Evolutionary conservation across 2,113 vertebrate genomes (phyloP).

Genomic region (Petaurus breviceps): DNA sequence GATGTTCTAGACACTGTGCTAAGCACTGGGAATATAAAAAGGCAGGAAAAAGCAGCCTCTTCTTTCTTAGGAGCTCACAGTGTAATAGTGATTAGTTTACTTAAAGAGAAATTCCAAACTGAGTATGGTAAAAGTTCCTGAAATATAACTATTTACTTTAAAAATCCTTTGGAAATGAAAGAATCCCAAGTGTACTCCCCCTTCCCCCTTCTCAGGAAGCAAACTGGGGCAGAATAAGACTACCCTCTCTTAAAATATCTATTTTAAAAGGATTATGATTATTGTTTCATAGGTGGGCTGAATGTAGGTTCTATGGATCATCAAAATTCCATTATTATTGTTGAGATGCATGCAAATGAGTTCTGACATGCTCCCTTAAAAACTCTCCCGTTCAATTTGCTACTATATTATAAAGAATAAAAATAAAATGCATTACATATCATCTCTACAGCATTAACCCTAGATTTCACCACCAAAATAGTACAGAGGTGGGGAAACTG

Average conservation of each 20-base stretch:
- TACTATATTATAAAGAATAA: slow-evolving; percentile 40
- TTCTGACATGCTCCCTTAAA: slow-evolving; percentile 15
- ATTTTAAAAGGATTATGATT: slow-evolving; percentile 41
- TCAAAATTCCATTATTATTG: slow-evolving; percentile 19
- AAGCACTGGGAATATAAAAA: neutral
- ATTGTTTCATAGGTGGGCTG: slow-evolving; percentile 11
- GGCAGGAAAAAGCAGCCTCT: neutral
- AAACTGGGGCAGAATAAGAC: slow-evolving; percentile 36
- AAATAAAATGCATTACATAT: slow-evolving; percentile 18
- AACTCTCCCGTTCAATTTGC: slow-evolving; percentile 31
- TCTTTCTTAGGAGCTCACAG: neutral
- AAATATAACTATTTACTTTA: slow-evolving; percentile 45
- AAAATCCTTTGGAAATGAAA: slow-evolving; percentile 40
- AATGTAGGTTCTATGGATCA: neutral
- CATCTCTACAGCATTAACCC: slow-evolving; percentile 19
- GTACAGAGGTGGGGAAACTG: no score
- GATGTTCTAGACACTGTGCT: neutral
- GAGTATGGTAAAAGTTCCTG: slow-evolving; percentile 2
- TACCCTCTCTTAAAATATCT: neutral
- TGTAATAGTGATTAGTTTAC: neutral
- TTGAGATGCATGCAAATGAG: slow-evolving; percentile 19
- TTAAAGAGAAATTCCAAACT: neutral
- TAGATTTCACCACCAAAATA: neutral
- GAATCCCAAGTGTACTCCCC: neutral
- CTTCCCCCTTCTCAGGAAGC: neutral